Evolutionary conservation across 2,113 vertebrate genomes (phyloP).

Genomic region (western clawed frog (Xenopus tropicalis)): DNA sequence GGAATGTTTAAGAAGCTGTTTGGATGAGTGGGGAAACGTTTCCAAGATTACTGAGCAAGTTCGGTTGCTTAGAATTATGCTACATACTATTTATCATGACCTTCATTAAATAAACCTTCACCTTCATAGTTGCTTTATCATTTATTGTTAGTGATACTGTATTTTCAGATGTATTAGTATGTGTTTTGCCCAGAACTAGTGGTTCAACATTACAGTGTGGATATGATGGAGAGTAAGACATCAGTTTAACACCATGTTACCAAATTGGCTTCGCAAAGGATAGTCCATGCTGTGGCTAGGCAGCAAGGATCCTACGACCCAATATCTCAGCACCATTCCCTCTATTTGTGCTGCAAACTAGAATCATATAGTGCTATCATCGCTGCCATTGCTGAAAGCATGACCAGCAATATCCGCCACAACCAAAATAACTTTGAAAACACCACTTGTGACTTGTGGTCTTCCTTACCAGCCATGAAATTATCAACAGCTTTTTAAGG

Average conservation of each 20-base stretch:
- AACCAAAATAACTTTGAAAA: conserved; percentile 79
- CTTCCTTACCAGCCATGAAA: conserved; percentile 89
- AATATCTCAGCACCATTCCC: conserved; percentile 66
- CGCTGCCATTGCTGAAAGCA: conserved; percentile 58
- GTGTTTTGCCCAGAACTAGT: conserved; percentile 89
- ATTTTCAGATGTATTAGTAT: too few species aligned
- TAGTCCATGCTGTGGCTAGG: conserved; percentile 66
- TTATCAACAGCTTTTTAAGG: conserved; percentile 68
- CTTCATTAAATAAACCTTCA: too few species aligned
- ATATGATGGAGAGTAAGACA: conserved; percentile 69
- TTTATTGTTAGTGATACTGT: too few species aligned
- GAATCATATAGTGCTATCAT: conserved; percentile 71
- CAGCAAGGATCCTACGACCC: conserved; percentile 49
- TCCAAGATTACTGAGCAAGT: too few species aligned
- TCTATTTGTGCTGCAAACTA: conserved; percentile 81
- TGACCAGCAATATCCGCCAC: conserved; percentile 54
- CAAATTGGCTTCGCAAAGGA: conserved; percentile 71
- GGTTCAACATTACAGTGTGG: conserved; percentile 78
- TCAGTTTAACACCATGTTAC: conserved; percentile 85
- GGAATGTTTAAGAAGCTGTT: too few species aligned
- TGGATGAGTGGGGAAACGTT: too few species aligned
- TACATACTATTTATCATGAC: too few species aligned
- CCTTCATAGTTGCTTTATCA: too few species aligned
- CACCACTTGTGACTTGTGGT: conserved; percentile 93
- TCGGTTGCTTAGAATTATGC: too few species aligned